phyloP scores from a whole-genome alignment of 2,113 vertebrate genomes.

The Ceyx melanurus region DNA sequence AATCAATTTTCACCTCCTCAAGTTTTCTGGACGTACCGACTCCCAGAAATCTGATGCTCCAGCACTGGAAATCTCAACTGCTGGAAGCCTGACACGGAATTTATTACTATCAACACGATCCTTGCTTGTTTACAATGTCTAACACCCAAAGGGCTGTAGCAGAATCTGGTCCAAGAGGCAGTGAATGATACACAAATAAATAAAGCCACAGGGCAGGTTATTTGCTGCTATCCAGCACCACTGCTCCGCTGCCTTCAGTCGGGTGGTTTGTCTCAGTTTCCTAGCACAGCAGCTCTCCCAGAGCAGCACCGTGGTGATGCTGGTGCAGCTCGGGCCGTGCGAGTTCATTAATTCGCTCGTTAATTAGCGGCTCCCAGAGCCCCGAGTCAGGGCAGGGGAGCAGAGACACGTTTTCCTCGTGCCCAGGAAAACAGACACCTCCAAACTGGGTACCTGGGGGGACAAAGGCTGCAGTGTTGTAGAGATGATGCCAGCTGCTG shows the following conservation, averaged over 20 bases:
- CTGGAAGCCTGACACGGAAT: not conserved
- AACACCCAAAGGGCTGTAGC: not conserved
- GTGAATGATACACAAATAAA: not conserved
- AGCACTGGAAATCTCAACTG: not conserved
- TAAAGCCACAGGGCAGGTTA: not conserved
- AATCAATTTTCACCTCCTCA: not conserved
- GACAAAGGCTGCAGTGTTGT: not conserved
- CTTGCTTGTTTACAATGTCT: not conserved
- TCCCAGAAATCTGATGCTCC: not conserved
- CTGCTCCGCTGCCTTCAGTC: not conserved
- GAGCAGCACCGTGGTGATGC: not conserved
- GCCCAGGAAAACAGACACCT: not conserved
- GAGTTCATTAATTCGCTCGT: not conserved
- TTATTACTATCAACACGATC: not conserved
- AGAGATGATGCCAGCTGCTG: not conserved
- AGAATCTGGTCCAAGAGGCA: not conserved
- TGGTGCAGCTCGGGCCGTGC: not conserved
- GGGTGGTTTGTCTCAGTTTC: not conserved
- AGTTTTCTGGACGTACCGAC: not conserved
- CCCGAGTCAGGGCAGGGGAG: not conserved
- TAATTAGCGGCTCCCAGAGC: not conserved
- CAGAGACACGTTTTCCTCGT: accelerated
- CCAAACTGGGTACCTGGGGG: not conserved
- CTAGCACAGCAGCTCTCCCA: not conserved
- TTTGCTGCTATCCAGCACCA: not conserved